Evolutionary conservation across 2,888 invertebrate genomes (phyloP), one percentile per base, ranked within the genome.

Genomic region (Ectropis crepuscularia): DNA sequence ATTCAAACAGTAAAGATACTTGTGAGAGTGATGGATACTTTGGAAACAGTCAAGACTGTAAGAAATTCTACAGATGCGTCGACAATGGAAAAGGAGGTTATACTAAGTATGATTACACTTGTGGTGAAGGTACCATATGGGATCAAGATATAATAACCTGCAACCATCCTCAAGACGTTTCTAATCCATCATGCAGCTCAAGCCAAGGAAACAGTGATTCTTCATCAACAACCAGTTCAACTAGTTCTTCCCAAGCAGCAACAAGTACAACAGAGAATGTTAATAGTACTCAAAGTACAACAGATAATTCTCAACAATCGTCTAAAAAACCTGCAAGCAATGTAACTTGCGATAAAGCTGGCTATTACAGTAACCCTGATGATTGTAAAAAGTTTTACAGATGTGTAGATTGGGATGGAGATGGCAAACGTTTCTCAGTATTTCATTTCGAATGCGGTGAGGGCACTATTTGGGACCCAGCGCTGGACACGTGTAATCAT

Each of bases 381-480:
- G 93, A 95, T 71, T 95, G 95, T 73, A 94, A 92, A 65, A 95
- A 95, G 77, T 95, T 95, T 85, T 95, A 95, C 72, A 92, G 95
- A 73, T 95, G 95, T 79, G 95, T 95, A 7, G 94, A 94, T 78
- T 94, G 94, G 93, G 93, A 94, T 74, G 92, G 92, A 7, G 87
- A 93, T 68, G 94, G 93, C 0, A 77, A 93, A 77, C 77, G 83
- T 66, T 95, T 94, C 78, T 95, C 95, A 57, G 91, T 95, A 6
- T 95, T 93, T 78, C 92, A 95, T 76, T 96, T 96, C 78, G 93
- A 94, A 49, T 96, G 96, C 76, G 93, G 94, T 10, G 94, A 94
- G 65, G 96, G 96, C 39, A 96, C 96, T 0, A 95, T 96, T 70
- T 96, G 95, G 93, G 96, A 96, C 85, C 94, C 95, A 37, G 92